phyloP scores from a whole-genome alignment of 2,797 vertebrate genomes.

The Lacerta bilineata region DNA sequence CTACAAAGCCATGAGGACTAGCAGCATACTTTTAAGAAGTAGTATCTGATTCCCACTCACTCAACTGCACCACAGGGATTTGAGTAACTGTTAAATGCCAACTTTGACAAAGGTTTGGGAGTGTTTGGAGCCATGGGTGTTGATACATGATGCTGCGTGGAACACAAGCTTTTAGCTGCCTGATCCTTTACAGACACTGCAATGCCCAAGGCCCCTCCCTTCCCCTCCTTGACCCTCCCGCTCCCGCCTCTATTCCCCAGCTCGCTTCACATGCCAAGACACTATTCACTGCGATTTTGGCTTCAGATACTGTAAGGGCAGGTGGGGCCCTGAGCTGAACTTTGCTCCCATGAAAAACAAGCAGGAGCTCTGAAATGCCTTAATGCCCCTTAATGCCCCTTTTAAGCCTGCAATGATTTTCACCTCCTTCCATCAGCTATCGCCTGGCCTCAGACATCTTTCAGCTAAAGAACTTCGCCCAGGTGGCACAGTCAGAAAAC shows the following conservation, averaged over 20 bases:
- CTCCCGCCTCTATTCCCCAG: constrained; percentile 5
- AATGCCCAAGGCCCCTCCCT: constrained; percentile 2
- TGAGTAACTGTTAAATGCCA: neutral
- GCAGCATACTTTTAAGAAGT: neutral
- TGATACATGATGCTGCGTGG: neutral
- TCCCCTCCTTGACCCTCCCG: constrained; percentile 16
- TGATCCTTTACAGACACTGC: neutral
- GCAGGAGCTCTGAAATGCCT: neutral
- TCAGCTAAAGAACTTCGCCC: neutral
- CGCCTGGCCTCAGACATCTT: fast-evolving
- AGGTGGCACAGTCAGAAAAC: neutral
- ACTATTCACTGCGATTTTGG: constrained; percentile 33
- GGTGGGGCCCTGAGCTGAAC: constrained; percentile 62
- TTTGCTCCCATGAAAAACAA: constrained; percentile 56
- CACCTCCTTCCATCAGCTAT: neutral
- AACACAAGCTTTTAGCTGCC: constrained; percentile 4
- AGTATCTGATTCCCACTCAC: neutral
- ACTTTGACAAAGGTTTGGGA: neutral
- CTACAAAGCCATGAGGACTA: neutral
- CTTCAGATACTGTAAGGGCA: constrained; percentile 54
- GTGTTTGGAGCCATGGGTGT: no score
- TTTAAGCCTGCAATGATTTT: neutral
- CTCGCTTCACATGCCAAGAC: constrained; percentile 37
- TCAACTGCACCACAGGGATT: neutral
- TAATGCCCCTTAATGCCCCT: constrained; percentile 10